A percentile compares a stretch with the other conserved stretches of the same genome.
Evolutionary conservation across 2,888 invertebrate genomes (phyloP).

Genomic region (Hymenopus coronatus): DNA sequence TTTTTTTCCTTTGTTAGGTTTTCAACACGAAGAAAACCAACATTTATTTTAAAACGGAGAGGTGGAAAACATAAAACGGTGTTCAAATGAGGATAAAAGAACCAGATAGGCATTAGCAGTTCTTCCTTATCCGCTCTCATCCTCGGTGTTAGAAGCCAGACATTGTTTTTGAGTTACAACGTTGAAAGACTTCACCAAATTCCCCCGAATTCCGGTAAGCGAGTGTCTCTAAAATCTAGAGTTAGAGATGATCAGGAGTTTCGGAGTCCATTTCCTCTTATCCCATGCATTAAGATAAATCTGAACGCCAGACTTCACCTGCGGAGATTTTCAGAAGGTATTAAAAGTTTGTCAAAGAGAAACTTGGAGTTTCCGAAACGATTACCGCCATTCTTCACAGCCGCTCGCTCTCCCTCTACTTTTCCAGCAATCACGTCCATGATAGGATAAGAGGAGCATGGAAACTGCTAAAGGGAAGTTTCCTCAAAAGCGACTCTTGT

Average conservation of each 20-base stretch:
- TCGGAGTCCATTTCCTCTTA: not conserved
- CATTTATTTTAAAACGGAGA: no score
- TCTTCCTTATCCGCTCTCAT: no score
- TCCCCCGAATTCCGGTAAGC: no score
- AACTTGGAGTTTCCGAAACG: not conserved
- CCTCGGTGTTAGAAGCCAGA: no score
- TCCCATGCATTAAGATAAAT: not conserved
- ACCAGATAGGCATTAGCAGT: no score
- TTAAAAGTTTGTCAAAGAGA: not conserved
- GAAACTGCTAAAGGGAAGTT: not conserved
- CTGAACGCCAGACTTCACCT: not conserved
- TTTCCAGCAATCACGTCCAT: not conserved
- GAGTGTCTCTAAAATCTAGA: not conserved
- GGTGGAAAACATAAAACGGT: no score
- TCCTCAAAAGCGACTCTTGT: not conserved
- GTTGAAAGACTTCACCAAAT: no score
- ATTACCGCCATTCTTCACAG: not conserved
- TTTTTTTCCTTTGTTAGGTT: no score
- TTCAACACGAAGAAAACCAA: no score
- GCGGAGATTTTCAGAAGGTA: not conserved
- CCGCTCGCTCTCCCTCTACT: not conserved
- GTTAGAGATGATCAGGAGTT: not conserved
- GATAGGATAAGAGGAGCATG: not conserved
- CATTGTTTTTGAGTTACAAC: no score
- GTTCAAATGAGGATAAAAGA: no score